Evolutionary conservation across 1,140 invertebrate species (phyloP).

Genomic region (Trichoplusia ni): DNA sequence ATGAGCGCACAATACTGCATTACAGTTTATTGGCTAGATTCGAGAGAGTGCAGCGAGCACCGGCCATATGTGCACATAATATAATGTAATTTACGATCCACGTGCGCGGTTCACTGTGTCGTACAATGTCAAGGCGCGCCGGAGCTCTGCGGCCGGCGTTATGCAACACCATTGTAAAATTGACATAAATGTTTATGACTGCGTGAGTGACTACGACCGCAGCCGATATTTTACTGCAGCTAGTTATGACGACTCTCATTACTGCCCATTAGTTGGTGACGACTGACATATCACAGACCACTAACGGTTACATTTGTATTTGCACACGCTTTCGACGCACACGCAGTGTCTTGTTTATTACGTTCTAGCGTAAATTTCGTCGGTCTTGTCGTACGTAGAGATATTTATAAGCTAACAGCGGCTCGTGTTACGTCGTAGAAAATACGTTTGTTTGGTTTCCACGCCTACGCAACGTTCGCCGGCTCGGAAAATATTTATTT

Average conservation of each 20-base stretch:
- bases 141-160: conserved; percentile 52
- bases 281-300: background rate
- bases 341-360: too few relatives aligned
- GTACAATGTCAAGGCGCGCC: conserved; percentile 77
- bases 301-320: too few relatives aligned
- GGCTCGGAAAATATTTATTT: conserved; percentile 44
- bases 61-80: conserved; percentile 40
- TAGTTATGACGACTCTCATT: conserved; percentile 16
- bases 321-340: too few relatives aligned
- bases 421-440: conserved; percentile 14
- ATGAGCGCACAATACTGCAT: background rate
- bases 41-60: conserved; percentile 1
- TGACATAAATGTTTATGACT: conserved; percentile 65
- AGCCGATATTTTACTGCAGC: conserved; percentile 26
- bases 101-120: conserved; percentile 66
- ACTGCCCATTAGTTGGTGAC: background rate
- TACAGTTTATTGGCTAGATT: background rate
- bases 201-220: conserved; percentile 19
- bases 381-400: background rate
- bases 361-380: background rate
- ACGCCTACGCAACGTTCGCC: background rate
- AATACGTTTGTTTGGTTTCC: conserved; percentile 8
- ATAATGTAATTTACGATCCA: conserved; percentile 67
- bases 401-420: background rate
- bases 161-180: conserved; percentile 73